Percentiles rank a stretch among this genome's conserved stretches.
phyloP scores from a whole-genome alignment of 35 echinoderm and acorn worm species.

The Ophioderma brevispina region DNA sequence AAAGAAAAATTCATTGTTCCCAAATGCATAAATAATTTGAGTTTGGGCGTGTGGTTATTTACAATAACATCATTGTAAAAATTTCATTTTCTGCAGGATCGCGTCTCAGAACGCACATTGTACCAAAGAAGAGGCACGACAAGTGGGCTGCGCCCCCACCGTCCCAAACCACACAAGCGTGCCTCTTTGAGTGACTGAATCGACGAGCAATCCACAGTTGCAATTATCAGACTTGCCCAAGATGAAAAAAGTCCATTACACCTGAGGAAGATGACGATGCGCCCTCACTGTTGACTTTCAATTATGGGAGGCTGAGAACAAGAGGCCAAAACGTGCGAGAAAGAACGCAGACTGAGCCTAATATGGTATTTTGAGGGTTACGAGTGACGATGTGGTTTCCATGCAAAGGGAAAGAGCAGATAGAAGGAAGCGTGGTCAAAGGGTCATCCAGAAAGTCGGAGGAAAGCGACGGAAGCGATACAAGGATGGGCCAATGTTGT shows the following conservation, averaged over 20 bases:
- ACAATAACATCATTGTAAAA: no score
- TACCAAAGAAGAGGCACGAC: not conserved
- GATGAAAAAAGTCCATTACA: not conserved
- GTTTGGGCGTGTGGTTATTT: no score
- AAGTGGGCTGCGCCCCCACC: not conserved
- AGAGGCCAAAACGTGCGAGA: not conserved
- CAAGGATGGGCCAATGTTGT: constrained; percentile 77
- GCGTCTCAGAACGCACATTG: not conserved
- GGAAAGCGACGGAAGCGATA: constrained; percentile 66
- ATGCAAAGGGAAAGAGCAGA: constrained; percentile 36
- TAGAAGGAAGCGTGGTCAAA: constrained; percentile 79
- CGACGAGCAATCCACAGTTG: not conserved
- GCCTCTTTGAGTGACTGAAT: no score
- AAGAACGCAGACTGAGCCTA: constrained; percentile 47
- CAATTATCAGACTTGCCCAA: not conserved
- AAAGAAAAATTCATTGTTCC: no score
- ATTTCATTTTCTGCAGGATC: not conserved
- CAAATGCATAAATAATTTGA: no score
- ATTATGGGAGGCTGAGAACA: constrained; percentile 38
- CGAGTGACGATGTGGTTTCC: constrained; percentile 93
- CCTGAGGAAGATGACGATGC: constrained; percentile 28
- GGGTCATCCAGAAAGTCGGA: constrained; percentile 78
- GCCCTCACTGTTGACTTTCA: constrained; percentile 51
- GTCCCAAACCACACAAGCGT: not conserved
- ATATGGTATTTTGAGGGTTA: constrained; percentile 89